Base-by-base conservation (phyloP, 2,888 invertebrate genomes). In the Camptogramma bilineatum region DNA sequence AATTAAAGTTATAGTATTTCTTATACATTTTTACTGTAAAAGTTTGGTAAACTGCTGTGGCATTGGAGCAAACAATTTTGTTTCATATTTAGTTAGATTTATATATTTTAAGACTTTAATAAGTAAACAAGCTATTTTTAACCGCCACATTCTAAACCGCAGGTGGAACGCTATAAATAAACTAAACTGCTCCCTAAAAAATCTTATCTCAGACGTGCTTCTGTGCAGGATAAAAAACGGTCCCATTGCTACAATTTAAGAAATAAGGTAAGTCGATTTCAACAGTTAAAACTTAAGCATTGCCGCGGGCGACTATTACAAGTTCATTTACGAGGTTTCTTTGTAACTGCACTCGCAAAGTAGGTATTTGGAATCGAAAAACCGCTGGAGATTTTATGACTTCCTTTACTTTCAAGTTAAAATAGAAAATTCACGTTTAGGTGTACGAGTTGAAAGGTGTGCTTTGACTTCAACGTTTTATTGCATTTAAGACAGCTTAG, bases 301-400 rank as follows among this genome's bases (percentile, higher is more conserved):
- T 39, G 42, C 51, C 59, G 17, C 48, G 16, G 52, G 52, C 28
- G 48, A 51, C 34, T 58, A 54, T 60, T 47, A 52, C 46, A 58
- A 54, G 61, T 62, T 64, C 53, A 65, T 54, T 62, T 62, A 65
- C 39, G 61, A 51, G 57, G 57, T 58, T 65, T 62, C 65, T 65
- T 61, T 61, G 57, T 52, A 61, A 65, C 65, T 65, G 53, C 65
- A 62, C 24, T 61, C 39, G 34, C 50, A 54, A 61, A 61, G 61
- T 61, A 53, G 56, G 60, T 57, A 59, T 58, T 58, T 54, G 51
- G 34, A 39, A 62, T 57, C 57, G 61, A 17, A 48, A 54, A 65
- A 62, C 61, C 57, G 50, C 60, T 62, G 44, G 57, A 39, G 50
- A 57, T 46, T 65, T 64, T 65, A 65, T 58, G 48, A 62, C 61